Conservation (phyloP, 2,888 invertebrate species). For the Heliconius aoede region DNA sequence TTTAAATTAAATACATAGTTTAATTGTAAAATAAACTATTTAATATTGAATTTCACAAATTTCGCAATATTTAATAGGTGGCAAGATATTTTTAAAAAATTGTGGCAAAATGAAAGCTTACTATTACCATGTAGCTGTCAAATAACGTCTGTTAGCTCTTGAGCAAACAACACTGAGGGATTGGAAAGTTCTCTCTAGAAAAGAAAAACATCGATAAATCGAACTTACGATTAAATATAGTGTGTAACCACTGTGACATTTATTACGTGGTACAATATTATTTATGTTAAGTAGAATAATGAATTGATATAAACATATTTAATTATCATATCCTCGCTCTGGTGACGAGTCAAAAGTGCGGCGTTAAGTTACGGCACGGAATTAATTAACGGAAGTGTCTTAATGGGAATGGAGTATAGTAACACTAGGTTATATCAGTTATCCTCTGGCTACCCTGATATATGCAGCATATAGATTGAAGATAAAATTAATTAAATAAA, state of each 20-base stretch:
- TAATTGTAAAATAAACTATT: neutral
- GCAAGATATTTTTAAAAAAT: neutral
- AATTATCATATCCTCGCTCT: no score
- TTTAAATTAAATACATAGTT: no score
- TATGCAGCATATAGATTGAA: no score
- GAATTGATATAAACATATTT: neutral
- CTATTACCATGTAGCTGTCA: slow-evolving; percentile 32
- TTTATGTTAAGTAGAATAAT: neutral
- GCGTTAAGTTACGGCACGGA: no score
- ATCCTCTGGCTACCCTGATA: no score
- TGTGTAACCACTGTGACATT: slow-evolving; percentile 48
- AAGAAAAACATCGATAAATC: slow-evolving; percentile 80
- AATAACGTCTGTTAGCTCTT: slow-evolving; percentile 63
- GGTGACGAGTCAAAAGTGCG: no score
- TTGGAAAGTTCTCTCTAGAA: slow-evolving; percentile 67
- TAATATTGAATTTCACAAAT: neutral
- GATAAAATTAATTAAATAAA: no score
- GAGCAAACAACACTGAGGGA: slow-evolving; percentile 71
- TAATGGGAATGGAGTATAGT: no score
- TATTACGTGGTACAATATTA: slow-evolving; percentile 19
- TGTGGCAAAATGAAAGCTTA: neutral
- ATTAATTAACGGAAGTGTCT: no score
- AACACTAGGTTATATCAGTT: no score
- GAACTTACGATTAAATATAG: slow-evolving; percentile 66
- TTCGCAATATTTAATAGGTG: neutral